Evolutionary conservation across 2,888 invertebrate genomes (phyloP).

Genomic region (Torymus tubicola): DNA sequence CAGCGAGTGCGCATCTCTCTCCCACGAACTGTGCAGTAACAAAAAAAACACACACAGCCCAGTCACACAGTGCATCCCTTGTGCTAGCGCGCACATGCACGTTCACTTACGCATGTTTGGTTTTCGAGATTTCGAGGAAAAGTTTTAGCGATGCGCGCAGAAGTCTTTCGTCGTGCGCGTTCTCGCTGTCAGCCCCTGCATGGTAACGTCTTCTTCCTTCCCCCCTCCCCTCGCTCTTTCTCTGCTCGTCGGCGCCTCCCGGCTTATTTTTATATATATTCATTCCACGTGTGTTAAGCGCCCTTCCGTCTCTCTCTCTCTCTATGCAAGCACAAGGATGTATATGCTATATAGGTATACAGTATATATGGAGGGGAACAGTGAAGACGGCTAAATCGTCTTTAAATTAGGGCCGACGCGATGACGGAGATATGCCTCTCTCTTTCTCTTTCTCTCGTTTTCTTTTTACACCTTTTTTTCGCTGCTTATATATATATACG

Average conservation of each 20-base stretch:
- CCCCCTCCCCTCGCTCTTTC: background rate
- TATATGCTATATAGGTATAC: no score
- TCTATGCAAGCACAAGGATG: background rate
- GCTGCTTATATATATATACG: background rate
- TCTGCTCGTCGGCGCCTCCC: background rate
- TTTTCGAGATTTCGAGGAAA: conserved; percentile 55
- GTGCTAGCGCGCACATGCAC: no score
- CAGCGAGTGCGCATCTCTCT: conserved; percentile 1
- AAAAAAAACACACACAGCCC: no score
- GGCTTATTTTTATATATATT: conserved; percentile 55
- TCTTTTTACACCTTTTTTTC: background rate
- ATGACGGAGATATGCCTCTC: conserved; percentile 14
- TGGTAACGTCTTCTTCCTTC: conserved; percentile 11
- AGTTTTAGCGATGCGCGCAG: conserved; percentile 35
- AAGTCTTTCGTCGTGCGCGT: conserved; percentile 44
- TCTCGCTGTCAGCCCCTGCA: conserved; percentile 24
- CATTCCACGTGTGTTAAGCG: conserved; percentile 49
- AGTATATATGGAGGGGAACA: background rate
- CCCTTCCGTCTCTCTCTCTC: conserved; percentile 10
- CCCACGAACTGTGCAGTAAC: background rate
- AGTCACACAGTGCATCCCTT: no score
- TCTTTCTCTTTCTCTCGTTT: background rate
- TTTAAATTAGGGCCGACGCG: conserved; percentile 43
- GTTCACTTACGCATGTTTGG: conserved; percentile 2
- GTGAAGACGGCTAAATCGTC: conserved; percentile 37